Evolutionary conservation across 2,888 invertebrate genomes (phyloP).

Genomic region (Timema cristinae): DNA sequence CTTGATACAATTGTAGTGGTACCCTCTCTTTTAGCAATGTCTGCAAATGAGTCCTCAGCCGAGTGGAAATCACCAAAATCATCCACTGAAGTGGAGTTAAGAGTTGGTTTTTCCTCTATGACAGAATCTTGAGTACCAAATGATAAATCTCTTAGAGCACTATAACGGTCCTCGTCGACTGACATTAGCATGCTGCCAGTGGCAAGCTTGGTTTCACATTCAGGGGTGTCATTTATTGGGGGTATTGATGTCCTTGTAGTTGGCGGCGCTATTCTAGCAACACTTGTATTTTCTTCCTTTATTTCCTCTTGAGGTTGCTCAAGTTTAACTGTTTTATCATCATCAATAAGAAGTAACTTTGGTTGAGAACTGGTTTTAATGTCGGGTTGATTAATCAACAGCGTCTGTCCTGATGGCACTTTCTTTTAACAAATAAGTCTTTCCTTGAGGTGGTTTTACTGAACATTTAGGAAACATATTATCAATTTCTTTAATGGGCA

Average conservation of each 20-base stretch:
- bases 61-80: constrained; percentile 50
- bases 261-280: neutral
- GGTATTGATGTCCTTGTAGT: neutral
- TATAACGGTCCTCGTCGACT: constrained; percentile 46
- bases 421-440: constrained; percentile 29
- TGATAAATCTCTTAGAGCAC: constrained; percentile 46
- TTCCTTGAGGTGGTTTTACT: constrained; percentile 38
- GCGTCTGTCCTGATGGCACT: constrained; percentile 27
- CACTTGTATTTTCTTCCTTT: neutral
- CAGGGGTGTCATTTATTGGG: constrained; percentile 6
- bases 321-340: no score
- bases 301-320: neutral
- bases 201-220: constrained; percentile 29
- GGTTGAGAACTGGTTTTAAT: no score
- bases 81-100: constrained; percentile 37
- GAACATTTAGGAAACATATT: constrained; percentile 44
- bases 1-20: neutral
- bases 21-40: constrained; percentile 26
- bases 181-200: constrained; percentile 40
- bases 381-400: no score
- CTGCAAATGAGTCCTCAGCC: constrained; percentile 36
- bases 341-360: no score
- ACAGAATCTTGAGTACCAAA: constrained; percentile 15
- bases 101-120: constrained; percentile 18
- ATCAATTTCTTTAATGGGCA: constrained; percentile 18